Evolutionary conservation across 53 echinoderm and acorn worm species (phyloP).

Genomic region (Luidia sarsii): DNA sequence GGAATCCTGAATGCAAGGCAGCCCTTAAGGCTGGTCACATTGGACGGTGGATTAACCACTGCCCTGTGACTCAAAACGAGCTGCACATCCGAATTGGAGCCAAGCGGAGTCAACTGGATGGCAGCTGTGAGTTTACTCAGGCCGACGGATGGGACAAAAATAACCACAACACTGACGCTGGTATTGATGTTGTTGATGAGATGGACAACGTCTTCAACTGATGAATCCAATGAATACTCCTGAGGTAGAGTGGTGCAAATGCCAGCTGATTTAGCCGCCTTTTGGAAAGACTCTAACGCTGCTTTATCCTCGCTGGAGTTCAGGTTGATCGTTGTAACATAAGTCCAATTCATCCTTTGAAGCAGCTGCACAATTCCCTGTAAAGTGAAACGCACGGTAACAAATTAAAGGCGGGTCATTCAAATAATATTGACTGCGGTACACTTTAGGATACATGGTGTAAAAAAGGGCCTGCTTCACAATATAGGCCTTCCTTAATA

Average conservation of each 20-base stretch:
- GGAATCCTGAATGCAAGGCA: background rate
- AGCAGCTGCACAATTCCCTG: slow-evolving; percentile 61
- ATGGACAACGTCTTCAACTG: background rate
- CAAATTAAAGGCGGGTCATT: too few relatives aligned
- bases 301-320: slow-evolving; percentile 48
- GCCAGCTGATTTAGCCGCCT: slow-evolving; percentile 46
- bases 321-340: slow-evolving; percentile 50
- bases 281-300: slow-evolving; percentile 53
- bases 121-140: background rate
- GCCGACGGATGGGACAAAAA: slow-evolving; percentile 55
- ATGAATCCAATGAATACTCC: background rate
- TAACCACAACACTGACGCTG: slow-evolving; percentile 26
- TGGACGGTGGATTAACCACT: background rate
- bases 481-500: too few relatives aligned
- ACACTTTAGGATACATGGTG: too few relatives aligned
- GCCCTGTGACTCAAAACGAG: background rate
- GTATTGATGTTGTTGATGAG: slow-evolving; percentile 35
- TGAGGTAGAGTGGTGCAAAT: slow-evolving; percentile 55
- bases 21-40: background rate
- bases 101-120: slow-evolving; percentile 9
- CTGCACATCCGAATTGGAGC: background rate
- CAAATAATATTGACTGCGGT: too few relatives aligned
- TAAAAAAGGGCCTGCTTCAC: too few relatives aligned
- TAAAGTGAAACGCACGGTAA: too few relatives aligned
- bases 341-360: slow-evolving; percentile 54